These are phyloP conservation scores for Malthinus flaveolus DNA, from an alignment of 2,888 invertebrate genomes.

Conservation along the genomic window DNA sequence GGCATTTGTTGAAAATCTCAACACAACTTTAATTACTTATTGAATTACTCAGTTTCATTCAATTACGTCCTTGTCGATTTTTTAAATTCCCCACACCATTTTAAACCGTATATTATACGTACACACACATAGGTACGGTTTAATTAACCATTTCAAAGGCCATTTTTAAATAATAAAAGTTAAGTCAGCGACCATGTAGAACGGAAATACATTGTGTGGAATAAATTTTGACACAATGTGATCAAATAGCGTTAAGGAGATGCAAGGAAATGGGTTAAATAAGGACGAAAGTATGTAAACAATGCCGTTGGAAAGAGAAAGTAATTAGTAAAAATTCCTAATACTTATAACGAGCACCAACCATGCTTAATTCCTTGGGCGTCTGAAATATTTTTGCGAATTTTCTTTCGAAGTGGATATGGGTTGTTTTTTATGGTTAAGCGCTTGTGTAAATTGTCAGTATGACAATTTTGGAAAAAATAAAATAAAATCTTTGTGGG, in stretches of 20 bases:
- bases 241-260: conserved; percentile 18
- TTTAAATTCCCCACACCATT: not conserved
- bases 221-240: conserved; percentile 20
- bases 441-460: not conserved
- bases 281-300: not conserved
- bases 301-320: not conserved
- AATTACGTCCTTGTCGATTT: conserved; percentile 7
- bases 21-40: no score
- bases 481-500: conserved; percentile 11
- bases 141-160: conserved; percentile 5
- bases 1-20: no score
- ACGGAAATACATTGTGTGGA: conserved; percentile 20
- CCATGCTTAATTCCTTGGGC: conserved; percentile 11
- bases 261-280: conserved; percentile 4
- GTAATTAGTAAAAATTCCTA: not conserved
- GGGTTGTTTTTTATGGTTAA: no score
- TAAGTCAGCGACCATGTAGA: conserved; percentile 16
- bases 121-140: not conserved
- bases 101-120: not conserved
- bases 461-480: conserved; percentile 6
- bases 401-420: no score
- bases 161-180: conserved; percentile 8
- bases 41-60: not conserved
- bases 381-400: conserved; percentile 6
- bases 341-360: conserved; percentile 3